phyloP scores from a whole-genome alignment of 2,888 invertebrate genomes.

The Heteromurus nitidus region DNA sequence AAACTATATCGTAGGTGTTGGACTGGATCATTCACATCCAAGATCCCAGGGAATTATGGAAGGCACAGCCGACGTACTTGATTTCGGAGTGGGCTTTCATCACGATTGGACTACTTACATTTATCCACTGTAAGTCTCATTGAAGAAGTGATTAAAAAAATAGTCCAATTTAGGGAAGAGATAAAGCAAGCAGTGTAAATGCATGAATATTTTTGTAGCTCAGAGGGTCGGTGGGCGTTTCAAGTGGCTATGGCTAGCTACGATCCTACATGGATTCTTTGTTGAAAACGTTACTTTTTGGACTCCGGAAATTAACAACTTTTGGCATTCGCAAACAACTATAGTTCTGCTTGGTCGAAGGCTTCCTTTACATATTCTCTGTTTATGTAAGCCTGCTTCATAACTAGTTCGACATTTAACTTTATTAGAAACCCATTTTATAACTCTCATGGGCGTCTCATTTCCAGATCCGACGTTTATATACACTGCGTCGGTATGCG shows the following conservation, averaged over 20 bases:
- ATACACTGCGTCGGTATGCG: conserved; percentile 78
- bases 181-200: neutral
- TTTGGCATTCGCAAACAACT: conserved; percentile 88
- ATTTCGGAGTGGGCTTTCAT: conserved; percentile 81
- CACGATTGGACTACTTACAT: conserved; percentile 81
- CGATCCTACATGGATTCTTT: conserved; percentile 83
- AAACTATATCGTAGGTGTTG: conserved; percentile 76
- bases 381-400: conserved; percentile 86
- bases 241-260: conserved; percentile 84
- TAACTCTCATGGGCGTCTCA: no score
- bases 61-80: conserved; percentile 82
- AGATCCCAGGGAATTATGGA: conserved; percentile 79
- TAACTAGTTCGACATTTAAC: no score
- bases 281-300: conserved; percentile 84
- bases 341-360: conserved; percentile 84
- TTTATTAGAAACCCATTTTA: no score
- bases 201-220: conserved; percentile 77
- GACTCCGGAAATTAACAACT: conserved; percentile 86
- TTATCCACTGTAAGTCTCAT: conserved; percentile 81
- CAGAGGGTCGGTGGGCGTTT: conserved; percentile 83
- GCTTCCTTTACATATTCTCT: conserved; percentile 84
- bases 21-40: conserved; percentile 81
- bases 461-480: conserved; percentile 78
- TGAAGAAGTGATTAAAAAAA: neutral
- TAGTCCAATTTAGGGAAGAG: neutral